These are phyloP conservation scores for Psilopogon haemacephalus DNA, from an alignment of 2,113 vertebrate genomes.

Conservation along the genomic window DNA sequence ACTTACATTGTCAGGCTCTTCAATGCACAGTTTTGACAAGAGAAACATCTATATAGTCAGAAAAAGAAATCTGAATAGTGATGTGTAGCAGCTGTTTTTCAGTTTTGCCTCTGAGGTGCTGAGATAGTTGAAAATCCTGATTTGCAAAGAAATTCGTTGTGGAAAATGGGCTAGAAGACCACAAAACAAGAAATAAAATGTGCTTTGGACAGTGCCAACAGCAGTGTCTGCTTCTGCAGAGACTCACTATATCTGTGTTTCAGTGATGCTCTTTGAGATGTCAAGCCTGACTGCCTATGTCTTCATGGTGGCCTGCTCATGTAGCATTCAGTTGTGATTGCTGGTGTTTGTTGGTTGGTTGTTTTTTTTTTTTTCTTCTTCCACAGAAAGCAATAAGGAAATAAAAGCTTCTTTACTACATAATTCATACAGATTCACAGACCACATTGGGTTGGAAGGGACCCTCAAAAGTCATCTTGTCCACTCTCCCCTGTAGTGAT, in stretches of 20 bases:
- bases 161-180: not conserved
- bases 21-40: not conserved
- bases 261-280: not conserved
- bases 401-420: not conserved
- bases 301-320: not conserved
- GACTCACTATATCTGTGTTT: not conserved
- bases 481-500: no score
- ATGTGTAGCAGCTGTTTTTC: not conserved
- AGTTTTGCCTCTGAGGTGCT: not conserved
- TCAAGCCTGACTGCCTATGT: not conserved
- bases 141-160: not conserved
- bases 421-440: no score
- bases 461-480: no score
- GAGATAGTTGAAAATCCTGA: not conserved
- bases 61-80: not conserved
- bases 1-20: not conserved
- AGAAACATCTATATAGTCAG: not conserved
- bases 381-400: not conserved
- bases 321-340: not conserved
- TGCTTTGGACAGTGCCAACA: not conserved
- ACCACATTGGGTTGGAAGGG: no score
- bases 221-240: not conserved
- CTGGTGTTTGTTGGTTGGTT: not conserved
- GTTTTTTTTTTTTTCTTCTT: no score
- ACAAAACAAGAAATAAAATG: not conserved